phyloP scores from a whole-genome alignment of 2,113 vertebrate genomes.

The Zingel zingel region DNA sequence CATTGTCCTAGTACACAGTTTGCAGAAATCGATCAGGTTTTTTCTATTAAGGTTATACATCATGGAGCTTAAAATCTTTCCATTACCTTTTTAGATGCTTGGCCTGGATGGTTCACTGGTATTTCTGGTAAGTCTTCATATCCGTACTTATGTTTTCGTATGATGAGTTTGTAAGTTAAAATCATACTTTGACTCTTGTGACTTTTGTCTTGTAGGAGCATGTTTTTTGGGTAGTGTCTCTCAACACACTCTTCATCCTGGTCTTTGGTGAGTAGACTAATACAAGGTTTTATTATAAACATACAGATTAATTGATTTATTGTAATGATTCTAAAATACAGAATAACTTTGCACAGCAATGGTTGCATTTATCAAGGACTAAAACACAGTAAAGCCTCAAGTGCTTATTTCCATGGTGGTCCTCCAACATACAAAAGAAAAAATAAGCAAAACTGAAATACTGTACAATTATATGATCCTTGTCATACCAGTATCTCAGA shows the following conservation, averaged over 20 bases:
- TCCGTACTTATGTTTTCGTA: not conserved
- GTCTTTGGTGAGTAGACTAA: conserved; percentile 92
- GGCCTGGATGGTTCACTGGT: conserved; percentile 98
- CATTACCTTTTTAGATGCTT: conserved; percentile 89
- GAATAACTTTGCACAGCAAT: not conserved
- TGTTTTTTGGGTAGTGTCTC: conserved; percentile 99
- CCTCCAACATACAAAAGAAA: not conserved
- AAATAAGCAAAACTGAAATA: not conserved
- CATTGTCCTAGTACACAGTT: not conserved
- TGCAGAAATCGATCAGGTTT: not conserved
- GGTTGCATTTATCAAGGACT: not conserved
- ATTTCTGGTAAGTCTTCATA: conserved; percentile 89
- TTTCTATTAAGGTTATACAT: not conserved
- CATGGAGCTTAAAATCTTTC: not conserved
- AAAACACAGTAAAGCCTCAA: not conserved
- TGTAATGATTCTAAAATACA: not conserved
- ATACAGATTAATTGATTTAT: not conserved
- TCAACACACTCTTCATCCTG: conserved; percentile 98
- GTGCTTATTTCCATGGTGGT: not conserved
- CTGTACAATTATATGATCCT: not conserved
- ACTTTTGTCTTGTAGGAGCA: conserved; percentile 88
- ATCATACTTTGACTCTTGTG: not conserved
- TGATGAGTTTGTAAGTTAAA: not conserved
- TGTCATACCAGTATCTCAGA: not conserved
- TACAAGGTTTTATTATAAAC: not conserved